Percentiles rank a stretch among this genome's conserved stretches.
These are phyloP conservation scores for Euzetes globulus DNA, from an alignment of 2,888 invertebrate genomes.

Conservation along the genomic window DNA sequence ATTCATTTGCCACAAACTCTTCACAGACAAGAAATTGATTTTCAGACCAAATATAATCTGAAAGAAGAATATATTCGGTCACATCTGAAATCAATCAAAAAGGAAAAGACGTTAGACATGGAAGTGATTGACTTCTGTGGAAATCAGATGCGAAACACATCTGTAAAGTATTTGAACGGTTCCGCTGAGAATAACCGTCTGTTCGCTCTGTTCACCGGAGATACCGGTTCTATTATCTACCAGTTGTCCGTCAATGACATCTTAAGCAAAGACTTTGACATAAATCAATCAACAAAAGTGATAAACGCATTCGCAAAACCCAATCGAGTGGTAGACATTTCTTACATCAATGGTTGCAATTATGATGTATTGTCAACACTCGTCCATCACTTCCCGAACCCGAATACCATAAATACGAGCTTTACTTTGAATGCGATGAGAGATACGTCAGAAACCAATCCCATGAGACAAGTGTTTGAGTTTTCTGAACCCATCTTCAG, in stretches of 20 bases:
- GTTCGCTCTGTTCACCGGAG: neutral
- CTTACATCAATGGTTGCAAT: neutral
- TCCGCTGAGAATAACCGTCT: neutral
- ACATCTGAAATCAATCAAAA: neutral
- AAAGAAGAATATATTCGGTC: neutral
- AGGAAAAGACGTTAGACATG: neutral
- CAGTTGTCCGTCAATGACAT: neutral
- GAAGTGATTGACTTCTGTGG: constrained; percentile 1
- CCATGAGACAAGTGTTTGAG: neutral
- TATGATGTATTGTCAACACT: neutral
- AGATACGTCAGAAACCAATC: neutral
- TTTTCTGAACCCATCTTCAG: neutral
- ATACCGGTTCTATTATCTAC: neutral
- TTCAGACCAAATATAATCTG: neutral
- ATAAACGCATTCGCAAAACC: neutral
- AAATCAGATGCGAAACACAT: neutral
- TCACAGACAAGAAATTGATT: neutral
- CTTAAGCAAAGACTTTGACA: neutral
- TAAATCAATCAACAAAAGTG: neutral
- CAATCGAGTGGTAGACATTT: neutral
- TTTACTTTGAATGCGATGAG: neutral
- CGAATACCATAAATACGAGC: neutral
- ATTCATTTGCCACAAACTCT: constrained; percentile 1
- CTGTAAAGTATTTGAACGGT: neutral
- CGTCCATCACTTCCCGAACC: neutral